Evolutionary conservation across 2,113 vertebrate species (phyloP).

Genomic region (Bambusicola thoracicus): DNA sequence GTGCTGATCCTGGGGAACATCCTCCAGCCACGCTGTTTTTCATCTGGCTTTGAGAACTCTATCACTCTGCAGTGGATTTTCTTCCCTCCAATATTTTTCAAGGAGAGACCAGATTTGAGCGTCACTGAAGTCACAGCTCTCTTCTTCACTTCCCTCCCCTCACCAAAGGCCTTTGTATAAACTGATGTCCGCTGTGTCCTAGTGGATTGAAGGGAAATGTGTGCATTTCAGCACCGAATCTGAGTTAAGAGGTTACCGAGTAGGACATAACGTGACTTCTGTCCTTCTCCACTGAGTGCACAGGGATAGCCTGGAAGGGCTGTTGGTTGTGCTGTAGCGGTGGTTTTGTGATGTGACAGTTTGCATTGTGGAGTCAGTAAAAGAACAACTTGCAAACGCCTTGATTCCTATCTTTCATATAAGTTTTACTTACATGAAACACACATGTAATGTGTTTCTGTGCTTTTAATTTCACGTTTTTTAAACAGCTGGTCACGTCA

Average conservation of each 20-base stretch:
- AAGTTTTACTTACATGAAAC: background rate
- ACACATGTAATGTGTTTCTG: background rate
- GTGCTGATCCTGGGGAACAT: background rate
- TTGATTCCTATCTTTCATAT: background rate
- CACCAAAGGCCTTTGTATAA: background rate
- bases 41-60: background rate
- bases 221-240: background rate
- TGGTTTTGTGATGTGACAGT: background rate
- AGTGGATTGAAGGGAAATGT: background rate
- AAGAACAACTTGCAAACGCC: background rate
- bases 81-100: background rate
- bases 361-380: background rate
- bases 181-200: background rate
- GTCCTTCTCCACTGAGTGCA: background rate
- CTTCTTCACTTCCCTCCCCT: background rate
- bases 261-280: background rate
- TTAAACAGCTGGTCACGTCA: background rate
- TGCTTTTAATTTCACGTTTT: background rate
- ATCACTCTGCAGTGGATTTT: background rate
- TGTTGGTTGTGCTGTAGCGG: background rate
- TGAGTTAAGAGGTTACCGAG: background rate
- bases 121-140: background rate
- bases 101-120: background rate
- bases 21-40: background rate
- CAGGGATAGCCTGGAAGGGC: background rate